A percentile compares a stretch with the other conserved stretches of the same genome.
phyloP scores from a whole-genome alignment of 2,113 vertebrate species.

The Pomatorhinus ruficollis region DNA sequence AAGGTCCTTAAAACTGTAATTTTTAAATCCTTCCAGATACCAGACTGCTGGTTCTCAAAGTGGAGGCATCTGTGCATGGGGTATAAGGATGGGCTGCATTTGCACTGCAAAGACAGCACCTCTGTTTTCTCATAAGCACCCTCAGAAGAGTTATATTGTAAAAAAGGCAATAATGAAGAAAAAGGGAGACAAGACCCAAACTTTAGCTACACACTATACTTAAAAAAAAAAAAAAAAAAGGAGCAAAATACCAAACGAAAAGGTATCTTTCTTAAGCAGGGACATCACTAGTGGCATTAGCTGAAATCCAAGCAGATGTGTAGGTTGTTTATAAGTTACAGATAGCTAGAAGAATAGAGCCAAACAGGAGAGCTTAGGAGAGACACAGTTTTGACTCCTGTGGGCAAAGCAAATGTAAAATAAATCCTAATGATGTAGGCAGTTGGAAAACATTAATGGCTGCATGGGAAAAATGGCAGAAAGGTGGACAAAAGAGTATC shows the following conservation, averaged over 20 bases:
- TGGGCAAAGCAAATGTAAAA: background rate
- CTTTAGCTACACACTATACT: background rate
- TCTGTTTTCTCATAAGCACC: background rate
- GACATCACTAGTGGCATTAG: background rate
- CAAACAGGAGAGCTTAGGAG: background rate
- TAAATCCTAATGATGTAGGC: background rate
- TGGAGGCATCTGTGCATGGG: accelerated
- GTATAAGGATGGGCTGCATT: background rate
- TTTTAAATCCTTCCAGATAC: background rate
- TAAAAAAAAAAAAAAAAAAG: background rate
- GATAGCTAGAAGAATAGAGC: background rate
- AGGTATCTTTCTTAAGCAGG: background rate
- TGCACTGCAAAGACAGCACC: accelerated
- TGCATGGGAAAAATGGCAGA: background rate
- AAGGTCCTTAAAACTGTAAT: background rate
- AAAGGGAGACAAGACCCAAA: background rate
- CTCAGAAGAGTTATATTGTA: background rate
- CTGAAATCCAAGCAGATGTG: background rate
- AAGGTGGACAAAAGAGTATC: background rate
- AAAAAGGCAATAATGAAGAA: background rate
- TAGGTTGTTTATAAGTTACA: background rate
- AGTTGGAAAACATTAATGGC: background rate
- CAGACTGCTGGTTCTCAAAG: background rate
- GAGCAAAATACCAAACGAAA: background rate
- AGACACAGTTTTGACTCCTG: background rate